These are phyloP conservation scores for Dreissena rostriformis DNA, from an alignment of 1,140 invertebrate genomes.

Conservation along the genomic window DNA sequence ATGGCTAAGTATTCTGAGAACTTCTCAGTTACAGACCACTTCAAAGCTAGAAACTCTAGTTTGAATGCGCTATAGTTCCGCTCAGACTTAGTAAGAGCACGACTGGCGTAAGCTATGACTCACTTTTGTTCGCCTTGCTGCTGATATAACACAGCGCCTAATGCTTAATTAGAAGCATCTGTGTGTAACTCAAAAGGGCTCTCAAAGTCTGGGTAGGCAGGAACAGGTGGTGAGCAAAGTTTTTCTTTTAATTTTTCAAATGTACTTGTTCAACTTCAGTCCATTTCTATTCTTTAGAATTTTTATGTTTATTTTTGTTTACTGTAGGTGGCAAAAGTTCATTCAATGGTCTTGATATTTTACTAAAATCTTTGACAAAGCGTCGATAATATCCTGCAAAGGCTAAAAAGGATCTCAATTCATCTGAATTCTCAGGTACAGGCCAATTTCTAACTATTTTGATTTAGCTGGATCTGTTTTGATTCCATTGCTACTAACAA, in stretches of 20 bases:
- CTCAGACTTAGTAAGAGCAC: constrained; percentile 41
- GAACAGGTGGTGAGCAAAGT: constrained; percentile 58
- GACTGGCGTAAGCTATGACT: constrained; percentile 58
- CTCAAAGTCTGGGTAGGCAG: constrained; percentile 57
- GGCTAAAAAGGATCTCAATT: constrained; percentile 70
- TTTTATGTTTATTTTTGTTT: constrained; percentile 18
- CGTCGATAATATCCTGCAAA: constrained; percentile 52
- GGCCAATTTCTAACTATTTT: constrained; percentile 64
- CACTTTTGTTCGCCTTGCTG: constrained; percentile 56
- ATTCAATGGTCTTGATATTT: constrained; percentile 56
- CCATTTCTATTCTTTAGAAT: constrained; percentile 24
- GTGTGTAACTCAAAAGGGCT: constrained; percentile 61
- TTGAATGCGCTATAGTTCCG: constrained; percentile 50
- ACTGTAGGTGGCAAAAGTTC: constrained; percentile 52
- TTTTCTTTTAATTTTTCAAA: constrained; percentile 61
- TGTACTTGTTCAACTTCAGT: constrained; percentile 15
- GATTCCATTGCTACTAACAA: constrained; percentile 64
- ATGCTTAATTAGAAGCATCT: constrained; percentile 59
- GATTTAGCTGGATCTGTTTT: constrained; percentile 66
- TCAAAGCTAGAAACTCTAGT: constrained; percentile 50
- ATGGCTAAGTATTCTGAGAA: constrained; percentile 48
- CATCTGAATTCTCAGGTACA: constrained; percentile 62
- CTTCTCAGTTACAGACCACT: constrained; percentile 50
- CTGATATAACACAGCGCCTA: constrained; percentile 73
- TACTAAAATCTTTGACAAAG: constrained; percentile 67